These are phyloP conservation scores for Thamnophis sirtalis DNA, from an alignment of 2,113 vertebrate genomes.

Conservation along the genomic window DNA sequence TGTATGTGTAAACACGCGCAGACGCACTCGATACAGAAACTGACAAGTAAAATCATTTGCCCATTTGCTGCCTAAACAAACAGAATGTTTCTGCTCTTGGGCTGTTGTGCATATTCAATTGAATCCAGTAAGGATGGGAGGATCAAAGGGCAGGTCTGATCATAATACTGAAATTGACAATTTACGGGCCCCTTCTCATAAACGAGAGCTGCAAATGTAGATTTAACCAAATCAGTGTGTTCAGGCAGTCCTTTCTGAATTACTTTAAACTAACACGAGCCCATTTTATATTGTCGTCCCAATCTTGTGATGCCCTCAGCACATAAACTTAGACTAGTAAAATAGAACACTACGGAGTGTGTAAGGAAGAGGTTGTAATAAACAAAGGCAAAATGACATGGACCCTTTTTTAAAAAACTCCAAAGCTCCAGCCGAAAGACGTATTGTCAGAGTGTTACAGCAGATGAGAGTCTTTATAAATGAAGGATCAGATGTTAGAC, in stretches of 20 bases:
- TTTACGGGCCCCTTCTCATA: constrained; percentile 21
- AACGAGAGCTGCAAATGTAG: constrained; percentile 27
- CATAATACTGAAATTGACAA: constrained; percentile 36
- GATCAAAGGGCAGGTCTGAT: constrained; percentile 18
- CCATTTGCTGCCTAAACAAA: constrained; percentile 12
- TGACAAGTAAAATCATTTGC: background rate
- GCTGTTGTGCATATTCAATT: rapidly evolving
- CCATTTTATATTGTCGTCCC: constrained; percentile 36
- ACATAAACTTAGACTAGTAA: constrained; percentile 38
- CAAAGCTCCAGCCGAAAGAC: constrained; percentile 7
- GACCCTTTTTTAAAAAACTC: background rate
- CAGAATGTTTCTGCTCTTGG: constrained; percentile 32
- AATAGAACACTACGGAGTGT: constrained; percentile 24
- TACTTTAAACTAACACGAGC: constrained; percentile 39
- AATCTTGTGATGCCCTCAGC: constrained; percentile 15
- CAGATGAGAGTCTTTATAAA: constrained; percentile 36
- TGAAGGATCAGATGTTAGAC: constrained; percentile 42
- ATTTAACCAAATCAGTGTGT: constrained; percentile 11
- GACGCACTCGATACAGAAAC: background rate
- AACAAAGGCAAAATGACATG: constrained; percentile 24
- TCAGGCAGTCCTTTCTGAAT: constrained; percentile 47
- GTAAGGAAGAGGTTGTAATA: constrained; percentile 45
- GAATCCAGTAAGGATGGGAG: background rate
- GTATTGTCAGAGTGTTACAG: constrained; percentile 25
- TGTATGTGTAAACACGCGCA: background rate